phyloP scores from a whole-genome alignment of 2,888 invertebrate species.

The Bombyx huttoni region DNA sequence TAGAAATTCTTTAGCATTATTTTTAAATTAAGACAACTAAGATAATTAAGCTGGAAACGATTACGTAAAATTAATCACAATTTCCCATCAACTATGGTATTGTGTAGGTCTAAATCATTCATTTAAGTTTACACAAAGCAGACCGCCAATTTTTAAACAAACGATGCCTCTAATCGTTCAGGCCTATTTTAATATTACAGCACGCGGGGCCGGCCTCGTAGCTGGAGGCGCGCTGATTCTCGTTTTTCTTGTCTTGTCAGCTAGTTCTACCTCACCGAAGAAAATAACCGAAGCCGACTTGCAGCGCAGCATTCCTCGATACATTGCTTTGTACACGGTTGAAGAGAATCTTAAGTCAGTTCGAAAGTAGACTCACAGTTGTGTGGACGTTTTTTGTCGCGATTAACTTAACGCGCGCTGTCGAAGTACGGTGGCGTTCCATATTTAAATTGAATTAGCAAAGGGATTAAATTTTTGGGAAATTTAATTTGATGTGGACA shows the following conservation, averaged over 20 bases:
- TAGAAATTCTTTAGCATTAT: too few relatives aligned
- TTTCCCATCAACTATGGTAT: neutral
- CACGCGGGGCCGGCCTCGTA: neutral
- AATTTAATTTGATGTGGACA: conserved; percentile 31
- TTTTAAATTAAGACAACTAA: too few relatives aligned
- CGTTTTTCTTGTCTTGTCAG: conserved; percentile 16
- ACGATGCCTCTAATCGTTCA: neutral
- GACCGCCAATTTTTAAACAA: neutral
- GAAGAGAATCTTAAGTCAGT: conserved; percentile 37
- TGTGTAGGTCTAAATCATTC: neutral
- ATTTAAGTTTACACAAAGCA: neutral
- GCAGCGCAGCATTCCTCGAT: conserved; percentile 56
- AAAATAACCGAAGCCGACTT: conserved; percentile 44
- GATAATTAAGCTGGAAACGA: too few relatives aligned
- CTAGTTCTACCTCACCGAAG: conserved; percentile 36
- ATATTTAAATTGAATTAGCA: conserved; percentile 28
- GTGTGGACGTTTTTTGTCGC: conserved; percentile 41
- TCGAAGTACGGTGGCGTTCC: conserved; percentile 31
- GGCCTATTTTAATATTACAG: neutral
- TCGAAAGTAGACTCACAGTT: conserved; percentile 55
- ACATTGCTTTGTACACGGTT: conserved; percentile 18
- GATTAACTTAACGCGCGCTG: conserved; percentile 27
- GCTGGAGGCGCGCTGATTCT: conserved; percentile 11
- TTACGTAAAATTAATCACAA: neutral
- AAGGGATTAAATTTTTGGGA: conserved; percentile 18